These are phyloP conservation scores for Cassiopea andromeda DNA, from an alignment of 30 jellyfish, hydroid and myxozoan species.

Conservation along the genomic window DNA sequence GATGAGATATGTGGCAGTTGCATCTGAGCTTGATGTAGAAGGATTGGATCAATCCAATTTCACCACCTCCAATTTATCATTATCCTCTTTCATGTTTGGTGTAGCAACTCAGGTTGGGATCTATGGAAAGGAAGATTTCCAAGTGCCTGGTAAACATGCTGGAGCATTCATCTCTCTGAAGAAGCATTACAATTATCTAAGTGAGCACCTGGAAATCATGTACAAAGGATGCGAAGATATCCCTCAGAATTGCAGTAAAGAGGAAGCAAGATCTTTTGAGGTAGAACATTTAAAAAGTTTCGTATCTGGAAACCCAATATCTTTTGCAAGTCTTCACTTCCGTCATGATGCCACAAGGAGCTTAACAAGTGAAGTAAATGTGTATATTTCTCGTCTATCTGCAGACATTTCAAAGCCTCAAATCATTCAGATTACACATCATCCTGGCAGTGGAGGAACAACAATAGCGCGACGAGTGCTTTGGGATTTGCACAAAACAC, in stretches of 20 bases:
- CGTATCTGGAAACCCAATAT: slow-evolving; percentile 36
- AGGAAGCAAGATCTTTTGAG: slow-evolving; percentile 29
- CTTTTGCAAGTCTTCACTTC: slow-evolving; percentile 49
- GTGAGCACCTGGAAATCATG: slow-evolving; percentile 48
- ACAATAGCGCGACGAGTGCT: slow-evolving; percentile 60
- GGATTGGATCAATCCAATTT: slow-evolving; percentile 3
- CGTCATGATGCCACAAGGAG: slow-evolving; percentile 67
- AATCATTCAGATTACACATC: slow-evolving; percentile 55
- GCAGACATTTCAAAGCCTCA: slow-evolving; percentile 8
- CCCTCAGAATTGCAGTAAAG: slow-evolving; percentile 29
- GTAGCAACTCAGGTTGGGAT: slow-evolving; percentile 15
- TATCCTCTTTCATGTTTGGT: slow-evolving; percentile 9
- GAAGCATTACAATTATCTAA: slow-evolving; percentile 4
- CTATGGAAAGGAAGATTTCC: slow-evolving; percentile 11
- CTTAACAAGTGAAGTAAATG: neutral
- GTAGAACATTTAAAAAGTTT: slow-evolving; percentile 37
- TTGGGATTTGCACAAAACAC: slow-evolving; percentile 47
- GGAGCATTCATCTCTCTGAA: neutral
- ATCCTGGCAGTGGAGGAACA: slow-evolving; percentile 69
- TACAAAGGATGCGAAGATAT: slow-evolving; percentile 63
- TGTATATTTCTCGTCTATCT: slow-evolving; percentile 2
- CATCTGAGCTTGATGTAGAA: slow-evolving; percentile 29
- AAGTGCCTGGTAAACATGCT: slow-evolving; percentile 28
- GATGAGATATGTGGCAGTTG: slow-evolving; percentile 22
- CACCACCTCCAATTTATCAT: slow-evolving; percentile 15